A percentile compares a stretch with the other conserved stretches of the same genome.
These are phyloP conservation scores for Apamea epomidion DNA, from an alignment of 2,888 invertebrate species.

Conservation along the genomic window DNA sequence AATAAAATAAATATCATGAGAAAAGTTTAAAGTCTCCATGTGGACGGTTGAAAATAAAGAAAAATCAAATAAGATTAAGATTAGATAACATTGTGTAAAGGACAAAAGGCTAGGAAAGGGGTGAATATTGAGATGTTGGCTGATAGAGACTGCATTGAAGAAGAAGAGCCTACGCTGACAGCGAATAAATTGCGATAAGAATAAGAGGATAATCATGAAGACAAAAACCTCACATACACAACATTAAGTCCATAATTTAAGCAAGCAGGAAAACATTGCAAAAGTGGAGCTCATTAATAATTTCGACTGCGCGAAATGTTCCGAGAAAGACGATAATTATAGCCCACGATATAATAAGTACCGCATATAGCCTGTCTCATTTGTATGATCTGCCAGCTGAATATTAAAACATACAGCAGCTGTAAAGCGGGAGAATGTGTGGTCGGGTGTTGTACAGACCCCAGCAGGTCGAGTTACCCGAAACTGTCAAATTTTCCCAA, in stretches of 20 bases:
- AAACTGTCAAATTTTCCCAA: no score
- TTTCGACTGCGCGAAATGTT: slow-evolving; percentile 47
- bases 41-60: neutral
- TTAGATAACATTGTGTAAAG: no score
- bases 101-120: no score
- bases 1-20: neutral
- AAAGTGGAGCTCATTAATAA: slow-evolving; percentile 48
- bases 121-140: neutral
- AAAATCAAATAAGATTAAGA: no score
- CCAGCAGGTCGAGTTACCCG: no score
- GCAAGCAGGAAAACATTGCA: slow-evolving; percentile 45
- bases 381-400: slow-evolving; percentile 36
- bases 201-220: neutral
- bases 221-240: slow-evolving; percentile 9
- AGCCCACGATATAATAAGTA: slow-evolving; percentile 24
- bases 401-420: slow-evolving; percentile 30
- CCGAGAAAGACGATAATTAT: slow-evolving; percentile 47
- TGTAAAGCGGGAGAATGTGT: slow-evolving; percentile 10
- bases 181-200: neutral
- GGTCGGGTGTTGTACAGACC: neutral
- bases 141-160: neutral
- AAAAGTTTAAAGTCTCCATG: neutral
- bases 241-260: slow-evolving; percentile 14
- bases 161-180: neutral
- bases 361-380: slow-evolving; percentile 25